These are phyloP conservation scores for Orthosia gothica DNA, from an alignment of 2,888 invertebrate species.

Conservation along the genomic window DNA sequence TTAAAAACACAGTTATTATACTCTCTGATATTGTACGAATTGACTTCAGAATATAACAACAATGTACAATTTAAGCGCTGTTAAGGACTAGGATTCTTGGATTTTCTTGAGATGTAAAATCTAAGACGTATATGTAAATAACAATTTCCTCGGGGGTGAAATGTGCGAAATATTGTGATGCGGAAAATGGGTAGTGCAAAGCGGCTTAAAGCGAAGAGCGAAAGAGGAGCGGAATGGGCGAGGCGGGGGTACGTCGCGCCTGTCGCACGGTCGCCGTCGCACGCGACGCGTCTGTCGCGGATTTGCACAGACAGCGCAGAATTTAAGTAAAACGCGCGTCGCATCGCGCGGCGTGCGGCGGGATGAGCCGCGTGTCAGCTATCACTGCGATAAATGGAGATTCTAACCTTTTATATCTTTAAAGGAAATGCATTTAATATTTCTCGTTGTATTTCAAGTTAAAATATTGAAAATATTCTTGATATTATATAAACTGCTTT, in stretches of 20 bases:
- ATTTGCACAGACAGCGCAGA: constrained; percentile 59
- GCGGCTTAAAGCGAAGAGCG: constrained; percentile 58
- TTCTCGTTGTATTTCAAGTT: constrained; percentile 9
- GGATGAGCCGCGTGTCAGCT: constrained; percentile 51
- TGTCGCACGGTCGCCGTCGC: constrained; percentile 58
- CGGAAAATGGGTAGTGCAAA: constrained; percentile 66
- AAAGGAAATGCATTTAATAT: constrained; percentile 48
- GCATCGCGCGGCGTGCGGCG: constrained; percentile 14
- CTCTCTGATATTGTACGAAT: neutral
- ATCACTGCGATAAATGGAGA: constrained; percentile 55
- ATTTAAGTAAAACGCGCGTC: constrained; percentile 48
- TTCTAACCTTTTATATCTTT: constrained; percentile 45
- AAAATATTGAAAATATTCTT: constrained; percentile 8
- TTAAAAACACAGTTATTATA: neutral
- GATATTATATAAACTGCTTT: no score
- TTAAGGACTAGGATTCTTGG: constrained; percentile 46
- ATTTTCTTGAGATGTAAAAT: constrained; percentile 60
- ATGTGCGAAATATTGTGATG: constrained; percentile 65
- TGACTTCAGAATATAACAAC: constrained; percentile 20
- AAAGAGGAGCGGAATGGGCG: neutral
- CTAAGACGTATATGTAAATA: constrained; percentile 61
- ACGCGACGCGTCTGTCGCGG: constrained; percentile 59
- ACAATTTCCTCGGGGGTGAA: constrained; percentile 52
- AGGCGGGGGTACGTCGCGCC: constrained; percentile 29
- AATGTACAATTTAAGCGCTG: constrained; percentile 33